Percentiles rank a stretch among this genome's conserved stretches.
Conservation (phyloP, 2,113 vertebrate genomes). For the Calypte anna region DNA sequence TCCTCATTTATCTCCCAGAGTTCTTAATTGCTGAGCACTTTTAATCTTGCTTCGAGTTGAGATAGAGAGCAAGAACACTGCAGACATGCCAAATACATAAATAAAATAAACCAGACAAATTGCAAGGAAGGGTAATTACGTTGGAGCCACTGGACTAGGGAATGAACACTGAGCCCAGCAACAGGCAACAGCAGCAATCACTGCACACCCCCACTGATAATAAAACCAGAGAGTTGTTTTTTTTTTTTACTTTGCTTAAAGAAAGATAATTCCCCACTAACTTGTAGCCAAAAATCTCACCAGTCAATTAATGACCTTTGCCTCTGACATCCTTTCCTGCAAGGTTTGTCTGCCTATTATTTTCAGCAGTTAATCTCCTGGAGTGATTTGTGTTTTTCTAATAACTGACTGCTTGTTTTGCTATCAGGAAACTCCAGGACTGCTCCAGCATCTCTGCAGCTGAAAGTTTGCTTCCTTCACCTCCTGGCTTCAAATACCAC, state of each 20-base stretch:
- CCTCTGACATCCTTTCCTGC: background rate
- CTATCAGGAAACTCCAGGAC: slow-evolving; percentile 54
- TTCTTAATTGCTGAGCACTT: slow-evolving; percentile 16
- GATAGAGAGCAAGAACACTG: background rate
- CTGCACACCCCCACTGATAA: background rate
- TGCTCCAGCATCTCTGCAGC: background rate
- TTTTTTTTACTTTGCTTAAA: background rate
- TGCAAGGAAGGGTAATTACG: slow-evolving; percentile 4
- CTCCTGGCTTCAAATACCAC: slow-evolving; percentile 26
- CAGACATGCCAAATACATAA: background rate
- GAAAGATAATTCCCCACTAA: background rate
- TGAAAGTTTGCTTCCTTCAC: slow-evolving; percentile 11
- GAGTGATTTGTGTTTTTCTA: slow-evolving; percentile 52
- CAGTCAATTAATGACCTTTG: slow-evolving; percentile 60
- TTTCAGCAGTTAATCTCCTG: slow-evolving; percentile 53
- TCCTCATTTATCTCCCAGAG: background rate
- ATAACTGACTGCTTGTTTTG: slow-evolving; percentile 48
- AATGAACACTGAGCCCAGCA: background rate
- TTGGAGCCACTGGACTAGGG: background rate
- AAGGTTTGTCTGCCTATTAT: slow-evolving; percentile 51
- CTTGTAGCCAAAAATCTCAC: background rate
- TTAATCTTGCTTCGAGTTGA: background rate
- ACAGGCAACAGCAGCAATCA: background rate
- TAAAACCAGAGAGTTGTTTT: background rate
- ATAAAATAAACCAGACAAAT: background rate